Evolutionary conservation across 2,113 vertebrate species (phyloP).

Genomic region (Tiliqua scincoides): DNA sequence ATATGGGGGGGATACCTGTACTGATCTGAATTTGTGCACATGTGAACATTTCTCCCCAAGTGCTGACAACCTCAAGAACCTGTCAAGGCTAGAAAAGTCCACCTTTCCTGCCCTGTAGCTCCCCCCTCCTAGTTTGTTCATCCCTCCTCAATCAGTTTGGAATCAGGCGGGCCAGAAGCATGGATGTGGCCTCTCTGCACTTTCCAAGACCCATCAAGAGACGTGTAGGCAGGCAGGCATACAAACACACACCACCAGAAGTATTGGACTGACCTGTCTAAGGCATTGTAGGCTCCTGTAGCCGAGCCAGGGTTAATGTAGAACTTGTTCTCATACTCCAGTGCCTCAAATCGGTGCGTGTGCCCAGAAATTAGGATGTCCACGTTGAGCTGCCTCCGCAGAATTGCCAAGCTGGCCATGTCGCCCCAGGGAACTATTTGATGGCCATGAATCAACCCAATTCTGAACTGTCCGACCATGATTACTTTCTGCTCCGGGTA

Average conservation of each 20-base stretch:
- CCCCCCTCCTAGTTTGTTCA: too few relatives aligned
- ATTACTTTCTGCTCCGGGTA: conserved; percentile 99
- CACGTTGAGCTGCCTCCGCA: conserved; percentile 95
- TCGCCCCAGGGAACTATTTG: conserved; percentile 99
- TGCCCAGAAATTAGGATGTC: conserved; percentile 99
- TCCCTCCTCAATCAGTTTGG: too few relatives aligned
- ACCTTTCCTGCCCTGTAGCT: not conserved
- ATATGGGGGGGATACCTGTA: too few relatives aligned
- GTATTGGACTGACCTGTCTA: conserved; percentile 86
- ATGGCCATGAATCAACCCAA: conserved; percentile 97
- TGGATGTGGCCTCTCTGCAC: not conserved
- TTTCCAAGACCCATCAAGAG: not conserved
- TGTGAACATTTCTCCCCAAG: too few relatives aligned
- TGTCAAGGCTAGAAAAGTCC: too few relatives aligned
- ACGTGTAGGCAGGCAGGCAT: not conserved
- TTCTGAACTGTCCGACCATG: conserved; percentile 97
- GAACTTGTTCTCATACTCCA: conserved; percentile 98
- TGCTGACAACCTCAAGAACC: too few relatives aligned
- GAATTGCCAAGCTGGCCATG: conserved; percentile 93
- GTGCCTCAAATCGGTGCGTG: conserved; percentile 97
- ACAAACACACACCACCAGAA: too few relatives aligned
- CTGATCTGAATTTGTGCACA: too few relatives aligned
- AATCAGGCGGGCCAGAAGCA: not conserved
- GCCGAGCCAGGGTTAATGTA: conserved; percentile 98
- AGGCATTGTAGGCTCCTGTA: conserved; percentile 94